A percentile compares a stretch with the other conserved stretches of the same genome.
These are phyloP conservation scores for Nomada flava DNA, from an alignment of 2,888 invertebrate species.

Conservation along the genomic window DNA sequence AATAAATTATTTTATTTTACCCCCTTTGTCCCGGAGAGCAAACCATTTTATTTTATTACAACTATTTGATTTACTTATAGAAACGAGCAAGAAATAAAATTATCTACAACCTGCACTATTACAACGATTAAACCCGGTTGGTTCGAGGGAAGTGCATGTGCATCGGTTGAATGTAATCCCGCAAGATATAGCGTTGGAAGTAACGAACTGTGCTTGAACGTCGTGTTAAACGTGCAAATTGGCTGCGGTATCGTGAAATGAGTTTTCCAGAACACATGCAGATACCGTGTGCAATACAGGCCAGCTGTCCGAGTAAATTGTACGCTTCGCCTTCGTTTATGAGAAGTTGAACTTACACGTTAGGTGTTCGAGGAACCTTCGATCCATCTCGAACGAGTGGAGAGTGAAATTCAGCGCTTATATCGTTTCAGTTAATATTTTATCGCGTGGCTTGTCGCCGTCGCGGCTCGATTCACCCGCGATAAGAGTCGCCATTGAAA, in stretches of 20 bases:
- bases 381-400: neutral
- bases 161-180: neutral
- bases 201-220: neutral
- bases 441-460: slow-evolving; percentile 10
- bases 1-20: too few relatives aligned
- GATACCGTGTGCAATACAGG: slow-evolving; percentile 26
- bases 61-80: too few relatives aligned
- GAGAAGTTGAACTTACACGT: neutral
- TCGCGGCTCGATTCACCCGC: neutral
- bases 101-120: neutral
- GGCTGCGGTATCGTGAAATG: neutral
- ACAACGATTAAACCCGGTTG: neutral
- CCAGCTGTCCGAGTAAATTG: slow-evolving; percentile 47
- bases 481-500: slow-evolving; percentile 22
- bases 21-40: too few relatives aligned
- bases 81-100: too few relatives aligned
- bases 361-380: slow-evolving; percentile 30
- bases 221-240: slow-evolving; percentile 11
- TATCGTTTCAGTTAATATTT: slow-evolving; percentile 27
- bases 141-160: neutral
- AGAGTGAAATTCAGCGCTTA: slow-evolving; percentile 8
- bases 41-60: too few relatives aligned
- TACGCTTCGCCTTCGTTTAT: neutral
- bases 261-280: slow-evolving; percentile 4
- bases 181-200: neutral